Percentiles rank a stretch among this genome's conserved stretches.
These are phyloP conservation scores for Stenodera caucasica DNA, from an alignment of 2,888 invertebrate species.

Conservation along the genomic window DNA sequence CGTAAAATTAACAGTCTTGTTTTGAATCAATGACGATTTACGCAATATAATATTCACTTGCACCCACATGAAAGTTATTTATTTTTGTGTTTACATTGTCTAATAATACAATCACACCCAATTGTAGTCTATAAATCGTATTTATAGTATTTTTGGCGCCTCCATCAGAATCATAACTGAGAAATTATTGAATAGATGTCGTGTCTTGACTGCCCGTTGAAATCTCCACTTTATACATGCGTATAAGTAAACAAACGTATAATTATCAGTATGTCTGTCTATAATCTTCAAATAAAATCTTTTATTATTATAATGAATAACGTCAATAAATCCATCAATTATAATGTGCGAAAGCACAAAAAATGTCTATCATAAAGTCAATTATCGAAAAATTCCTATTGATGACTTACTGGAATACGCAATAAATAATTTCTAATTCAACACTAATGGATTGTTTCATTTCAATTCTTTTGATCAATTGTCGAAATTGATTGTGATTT, in stretches of 20 bases:
- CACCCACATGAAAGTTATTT: neutral
- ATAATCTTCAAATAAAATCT: neutral
- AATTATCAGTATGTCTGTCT: neutral
- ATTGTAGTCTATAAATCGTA: neutral
- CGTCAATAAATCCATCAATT: neutral
- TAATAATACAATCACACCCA: slow-evolving; percentile 2
- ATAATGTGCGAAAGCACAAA: neutral
- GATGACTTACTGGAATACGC: neutral
- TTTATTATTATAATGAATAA: neutral
- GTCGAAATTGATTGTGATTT: no score
- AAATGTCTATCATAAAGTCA: neutral
- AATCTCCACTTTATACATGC: neutral
- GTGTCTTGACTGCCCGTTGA: neutral
- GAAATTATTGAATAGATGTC: neutral
- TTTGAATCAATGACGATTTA: slow-evolving; percentile 1
- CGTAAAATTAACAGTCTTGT: neutral
- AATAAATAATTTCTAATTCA: neutral
- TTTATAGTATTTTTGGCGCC: neutral
- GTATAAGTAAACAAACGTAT: neutral
- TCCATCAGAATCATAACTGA: neutral
- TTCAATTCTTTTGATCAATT: neutral
- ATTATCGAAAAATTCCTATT: neutral
- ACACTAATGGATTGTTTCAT: neutral
- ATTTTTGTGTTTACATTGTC: neutral
- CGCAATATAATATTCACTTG: slow-evolving; percentile 1